phyloP scores from a whole-genome alignment of 1,140 invertebrate genomes.

The Meloidogyne floridensis region DNA sequence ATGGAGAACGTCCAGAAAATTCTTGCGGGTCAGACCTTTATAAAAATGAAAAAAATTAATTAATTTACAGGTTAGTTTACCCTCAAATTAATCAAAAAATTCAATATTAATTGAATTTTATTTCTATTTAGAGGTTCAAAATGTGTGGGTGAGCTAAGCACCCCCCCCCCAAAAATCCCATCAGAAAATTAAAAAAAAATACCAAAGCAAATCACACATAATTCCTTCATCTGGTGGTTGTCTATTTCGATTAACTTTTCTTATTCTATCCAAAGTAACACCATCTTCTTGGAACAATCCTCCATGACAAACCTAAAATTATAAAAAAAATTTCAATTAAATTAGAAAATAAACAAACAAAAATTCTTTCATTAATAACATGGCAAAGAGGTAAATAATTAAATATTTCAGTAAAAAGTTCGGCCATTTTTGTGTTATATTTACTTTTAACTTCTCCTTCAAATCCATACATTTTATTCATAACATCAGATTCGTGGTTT shows the following conservation, averaged over 20 bases:
- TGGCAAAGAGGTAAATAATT: conserved; percentile 95
- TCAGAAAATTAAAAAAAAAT: not conserved
- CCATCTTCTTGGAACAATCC: conserved; percentile 85
- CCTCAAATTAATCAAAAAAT: no score
- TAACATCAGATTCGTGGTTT: conserved; percentile 87
- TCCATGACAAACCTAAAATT: conserved; percentile 83
- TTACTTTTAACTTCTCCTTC: conserved; percentile 95
- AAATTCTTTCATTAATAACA: conserved; percentile 85
- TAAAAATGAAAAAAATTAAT: not conserved
- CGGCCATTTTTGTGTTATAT: conserved; percentile 86
- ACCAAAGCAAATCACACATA: conserved; percentile 83
- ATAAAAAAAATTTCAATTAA: not conserved
- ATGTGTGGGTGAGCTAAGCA: no score
- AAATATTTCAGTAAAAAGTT: conserved; percentile 96
- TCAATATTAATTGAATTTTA: no score
- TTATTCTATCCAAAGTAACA: conserved; percentile 86
- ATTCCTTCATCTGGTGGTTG: conserved; percentile 89
- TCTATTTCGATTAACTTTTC: conserved; percentile 82
- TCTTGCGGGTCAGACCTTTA: conserved; percentile 97
- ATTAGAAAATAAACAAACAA: conserved; percentile 72
- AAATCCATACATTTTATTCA: conserved; percentile 99
- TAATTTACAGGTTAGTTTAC: no score
- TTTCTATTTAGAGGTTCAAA: no score
- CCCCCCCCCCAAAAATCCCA: no score
- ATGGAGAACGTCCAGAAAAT: conserved; percentile 80